Percentiles rank a stretch among this genome's conserved stretches.
Evolutionary conservation across 1,140 invertebrate genomes (phyloP).

Genomic region (Cecropterus lyciades): DNA sequence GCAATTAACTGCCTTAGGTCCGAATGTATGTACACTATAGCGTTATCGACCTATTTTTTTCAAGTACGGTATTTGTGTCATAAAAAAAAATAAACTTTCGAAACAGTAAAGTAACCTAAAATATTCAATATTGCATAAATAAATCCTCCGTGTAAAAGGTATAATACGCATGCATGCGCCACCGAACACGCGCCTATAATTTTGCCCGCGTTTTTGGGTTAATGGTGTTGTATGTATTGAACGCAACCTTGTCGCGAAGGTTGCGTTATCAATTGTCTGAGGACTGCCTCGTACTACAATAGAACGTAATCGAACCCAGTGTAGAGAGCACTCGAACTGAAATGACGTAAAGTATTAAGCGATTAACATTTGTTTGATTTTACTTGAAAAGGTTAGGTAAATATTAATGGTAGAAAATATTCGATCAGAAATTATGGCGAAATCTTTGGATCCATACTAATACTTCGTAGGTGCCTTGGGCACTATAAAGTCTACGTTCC

Average conservation of each 20-base stretch:
- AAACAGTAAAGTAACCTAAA: too few relatives aligned
- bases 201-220: constrained; percentile 41
- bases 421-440: too few relatives aligned
- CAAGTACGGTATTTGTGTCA: too few relatives aligned
- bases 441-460: too few relatives aligned
- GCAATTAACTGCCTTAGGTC: too few relatives aligned
- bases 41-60: too few relatives aligned
- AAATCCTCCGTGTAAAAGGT: not conserved
- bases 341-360: not conserved
- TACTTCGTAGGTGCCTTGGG: too few relatives aligned
- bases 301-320: constrained; percentile 9
- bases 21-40: too few relatives aligned
- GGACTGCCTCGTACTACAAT: constrained; percentile 18
- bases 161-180: not conserved
- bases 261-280: constrained; percentile 38
- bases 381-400: constrained; percentile 3
- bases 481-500: too few relatives aligned
- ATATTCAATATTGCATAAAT: not conserved
- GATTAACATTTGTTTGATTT: not conserved
- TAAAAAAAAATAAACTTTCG: too few relatives aligned
- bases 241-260: constrained; percentile 40
- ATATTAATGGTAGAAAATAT: not conserved
- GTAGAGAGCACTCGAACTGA: constrained; percentile 10
- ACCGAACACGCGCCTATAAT: constrained; percentile 11
- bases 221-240: constrained; percentile 40